phyloP scores from a whole-genome alignment of 1,140 invertebrate species.

The Drosophila pectinifera region DNA sequence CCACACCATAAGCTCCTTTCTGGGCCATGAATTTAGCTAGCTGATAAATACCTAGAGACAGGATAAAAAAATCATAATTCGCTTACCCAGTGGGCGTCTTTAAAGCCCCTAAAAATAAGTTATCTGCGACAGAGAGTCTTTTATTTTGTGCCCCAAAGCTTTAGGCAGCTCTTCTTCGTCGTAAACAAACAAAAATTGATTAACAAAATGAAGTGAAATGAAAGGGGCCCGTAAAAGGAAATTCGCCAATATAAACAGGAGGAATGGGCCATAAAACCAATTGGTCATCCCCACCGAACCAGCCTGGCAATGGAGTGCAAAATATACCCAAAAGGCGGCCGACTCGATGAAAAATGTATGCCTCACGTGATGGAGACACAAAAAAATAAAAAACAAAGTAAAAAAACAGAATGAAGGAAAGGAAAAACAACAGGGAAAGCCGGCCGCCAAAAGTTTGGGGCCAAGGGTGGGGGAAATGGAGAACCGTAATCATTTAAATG shows the following conservation, averaged over 20 bases:
- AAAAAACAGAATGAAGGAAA: slow-evolving; percentile 5
- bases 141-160: slow-evolving; percentile 15
- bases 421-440: slow-evolving; percentile 6
- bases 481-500: slow-evolving; percentile 75
- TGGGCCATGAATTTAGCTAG: background rate
- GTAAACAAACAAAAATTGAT: slow-evolving; percentile 60
- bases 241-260: slow-evolving; percentile 49
- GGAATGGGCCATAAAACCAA: slow-evolving; percentile 64
- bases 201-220: slow-evolving; percentile 74
- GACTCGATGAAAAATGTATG: slow-evolving; percentile 70
- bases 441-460: background rate
- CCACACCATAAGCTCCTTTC: no score
- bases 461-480: slow-evolving; percentile 38
- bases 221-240: slow-evolving; percentile 70
- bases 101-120: slow-evolving; percentile 1
- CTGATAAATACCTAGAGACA: background rate
- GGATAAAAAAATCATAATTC: slow-evolving; percentile 3
- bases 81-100: background rate
- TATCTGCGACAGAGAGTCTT: slow-evolving; percentile 6
- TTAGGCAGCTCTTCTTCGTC: slow-evolving; percentile 18
- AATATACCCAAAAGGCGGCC: slow-evolving; percentile 64
- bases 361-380: slow-evolving; percentile 46
- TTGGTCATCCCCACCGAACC: slow-evolving; percentile 59
- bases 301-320: slow-evolving; percentile 68
- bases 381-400: slow-evolving; percentile 14